Conservation (phyloP, 2,888 invertebrate species). For the Hypena proboscidalis region DNA sequence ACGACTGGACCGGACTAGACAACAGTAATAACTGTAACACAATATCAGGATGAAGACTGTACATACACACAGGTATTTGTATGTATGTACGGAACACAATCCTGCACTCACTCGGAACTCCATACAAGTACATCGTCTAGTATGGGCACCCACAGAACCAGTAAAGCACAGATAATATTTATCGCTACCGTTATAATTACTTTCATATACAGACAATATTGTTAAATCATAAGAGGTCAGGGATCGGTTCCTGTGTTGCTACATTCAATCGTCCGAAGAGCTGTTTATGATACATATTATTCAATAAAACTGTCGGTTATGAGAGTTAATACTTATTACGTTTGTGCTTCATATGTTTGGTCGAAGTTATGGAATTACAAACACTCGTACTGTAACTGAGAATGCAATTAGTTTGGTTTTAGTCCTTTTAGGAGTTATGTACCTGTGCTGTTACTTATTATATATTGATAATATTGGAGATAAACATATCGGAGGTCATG, state of each 20-base stretch:
- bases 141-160: slow-evolving; percentile 36
- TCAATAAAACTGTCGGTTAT: slow-evolving; percentile 67
- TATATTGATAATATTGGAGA: no score
- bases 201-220: slow-evolving; percentile 68
- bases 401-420: no score
- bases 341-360: no score
- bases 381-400: no score
- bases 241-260: slow-evolving; percentile 51
- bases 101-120: slow-evolving; percentile 22
- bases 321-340: slow-evolving; percentile 42
- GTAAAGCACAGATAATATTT: slow-evolving; percentile 53
- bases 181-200: slow-evolving; percentile 61
- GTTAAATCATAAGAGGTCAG: slow-evolving; percentile 65
- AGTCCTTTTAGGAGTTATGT: no score
- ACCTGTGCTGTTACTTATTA: no score
- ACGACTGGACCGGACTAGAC: slow-evolving; percentile 30
- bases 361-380: no score
- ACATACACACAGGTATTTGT: no score
- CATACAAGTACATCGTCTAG: slow-evolving; percentile 32
- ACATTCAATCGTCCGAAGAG: slow-evolving; percentile 58
- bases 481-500: no score
- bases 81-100: slow-evolving; percentile 25
- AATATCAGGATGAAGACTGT: slow-evolving; percentile 38
- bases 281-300: slow-evolving; percentile 68
- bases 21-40: slow-evolving; percentile 34